Conservation (phyloP, 2,888 invertebrate species). For the Lasioglossum figueresi region DNA sequence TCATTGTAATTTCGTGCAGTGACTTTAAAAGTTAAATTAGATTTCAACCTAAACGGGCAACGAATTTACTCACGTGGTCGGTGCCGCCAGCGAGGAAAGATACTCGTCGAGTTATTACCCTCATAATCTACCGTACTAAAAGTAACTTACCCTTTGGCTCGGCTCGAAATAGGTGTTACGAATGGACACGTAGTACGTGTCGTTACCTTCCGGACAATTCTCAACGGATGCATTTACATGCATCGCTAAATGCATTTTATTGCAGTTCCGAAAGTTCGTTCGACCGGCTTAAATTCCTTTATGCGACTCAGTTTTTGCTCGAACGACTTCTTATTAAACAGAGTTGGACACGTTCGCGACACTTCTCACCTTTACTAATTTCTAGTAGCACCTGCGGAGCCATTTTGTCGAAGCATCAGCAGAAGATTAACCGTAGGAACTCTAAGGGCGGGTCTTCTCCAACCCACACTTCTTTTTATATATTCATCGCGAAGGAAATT, state of each 20-base stretch:
- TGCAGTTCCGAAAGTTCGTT: conserved; percentile 51
- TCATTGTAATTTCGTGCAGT: conserved; percentile 53
- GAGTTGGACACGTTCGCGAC: conserved; percentile 22
- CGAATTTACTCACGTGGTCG: conserved; percentile 56
- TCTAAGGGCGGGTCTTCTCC: no score
- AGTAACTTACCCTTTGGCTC: conserved; percentile 45
- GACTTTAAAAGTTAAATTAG: conserved; percentile 71
- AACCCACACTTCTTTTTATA: no score
- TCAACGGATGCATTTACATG: conserved; percentile 68
- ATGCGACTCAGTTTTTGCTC: conserved; percentile 30
- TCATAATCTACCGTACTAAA: conserved; percentile 63
- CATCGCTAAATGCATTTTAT: conserved; percentile 64
- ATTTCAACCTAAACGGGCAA: conserved; percentile 59
- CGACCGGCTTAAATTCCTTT: conserved; percentile 43
- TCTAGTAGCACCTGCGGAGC: background rate
- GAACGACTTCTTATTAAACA: conserved; percentile 34
- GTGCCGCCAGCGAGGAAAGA: conserved; percentile 42
- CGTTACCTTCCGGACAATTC: conserved; percentile 61
- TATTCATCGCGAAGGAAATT: no score
- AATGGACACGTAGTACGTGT: conserved; percentile 67
- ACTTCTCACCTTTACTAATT: conserved; percentile 26
- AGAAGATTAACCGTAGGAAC: background rate
- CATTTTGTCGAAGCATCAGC: background rate
- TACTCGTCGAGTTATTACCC: conserved; percentile 66
- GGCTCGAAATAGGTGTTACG: conserved; percentile 58